phyloP scores from a whole-genome alignment of 2,888 invertebrate species.

The Spialia ferax region DNA sequence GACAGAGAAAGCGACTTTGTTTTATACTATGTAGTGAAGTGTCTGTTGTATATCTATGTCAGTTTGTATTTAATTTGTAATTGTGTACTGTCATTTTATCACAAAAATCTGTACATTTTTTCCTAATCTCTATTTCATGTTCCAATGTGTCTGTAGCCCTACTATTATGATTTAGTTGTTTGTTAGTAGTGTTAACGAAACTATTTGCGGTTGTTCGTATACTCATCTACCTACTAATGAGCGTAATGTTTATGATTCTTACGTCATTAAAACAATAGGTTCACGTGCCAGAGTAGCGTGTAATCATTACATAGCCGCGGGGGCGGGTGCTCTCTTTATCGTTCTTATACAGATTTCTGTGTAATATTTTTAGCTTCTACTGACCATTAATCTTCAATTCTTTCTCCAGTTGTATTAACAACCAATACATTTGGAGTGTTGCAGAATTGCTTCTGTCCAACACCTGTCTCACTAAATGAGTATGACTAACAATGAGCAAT shows the following conservation, averaged over 20 bases:
- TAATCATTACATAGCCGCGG: constrained; percentile 18
- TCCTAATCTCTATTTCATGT: background rate
- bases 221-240: constrained; percentile 23
- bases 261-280: constrained; percentile 27
- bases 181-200: background rate
- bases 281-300: constrained; percentile 17
- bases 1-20: too few relatives aligned
- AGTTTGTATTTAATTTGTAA: too few relatives aligned
- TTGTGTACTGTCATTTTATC: background rate
- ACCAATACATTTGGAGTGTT: too few relatives aligned
- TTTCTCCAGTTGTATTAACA: constrained; percentile 16
- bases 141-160: background rate
- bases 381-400: constrained; percentile 13
- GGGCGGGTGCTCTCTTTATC: constrained; percentile 21
- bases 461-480: constrained; percentile 27
- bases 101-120: background rate
- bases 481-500: constrained; percentile 48
- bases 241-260: constrained; percentile 29
- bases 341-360: constrained; percentile 27
- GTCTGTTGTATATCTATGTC: too few relatives aligned
- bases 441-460: constrained; percentile 13
- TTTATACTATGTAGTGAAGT: too few relatives aligned
- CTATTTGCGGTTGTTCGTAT: background rate
- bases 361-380: constrained; percentile 20
- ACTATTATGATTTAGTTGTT: background rate